Conservation (phyloP, 2,797 vertebrate species). For the Acropternis orthonyx region DNA sequence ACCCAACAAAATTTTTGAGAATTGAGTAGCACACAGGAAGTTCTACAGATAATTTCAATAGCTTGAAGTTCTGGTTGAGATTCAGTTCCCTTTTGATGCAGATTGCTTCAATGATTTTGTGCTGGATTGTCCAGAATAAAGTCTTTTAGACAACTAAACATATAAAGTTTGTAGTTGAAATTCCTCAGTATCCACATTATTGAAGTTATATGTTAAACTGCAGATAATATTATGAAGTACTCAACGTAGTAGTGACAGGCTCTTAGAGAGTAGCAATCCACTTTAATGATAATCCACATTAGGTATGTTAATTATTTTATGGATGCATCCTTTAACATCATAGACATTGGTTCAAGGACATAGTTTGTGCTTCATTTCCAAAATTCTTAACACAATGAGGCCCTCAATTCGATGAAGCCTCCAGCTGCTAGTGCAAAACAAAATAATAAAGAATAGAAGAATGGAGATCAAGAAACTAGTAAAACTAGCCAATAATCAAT, state of each 20-base stretch:
- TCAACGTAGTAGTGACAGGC: background rate
- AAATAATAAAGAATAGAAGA: background rate
- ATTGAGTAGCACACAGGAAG: background rate
- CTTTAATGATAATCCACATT: background rate
- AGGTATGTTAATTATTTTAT: background rate
- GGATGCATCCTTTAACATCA: background rate
- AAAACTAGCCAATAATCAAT: background rate
- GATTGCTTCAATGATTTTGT: background rate
- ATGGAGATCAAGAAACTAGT: background rate
- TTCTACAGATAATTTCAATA: background rate
- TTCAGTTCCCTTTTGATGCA: background rate
- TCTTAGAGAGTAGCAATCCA: background rate
- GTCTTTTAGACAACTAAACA: background rate
- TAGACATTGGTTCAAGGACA: background rate
- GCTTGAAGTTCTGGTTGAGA: background rate
- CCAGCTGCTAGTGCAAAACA: background rate
- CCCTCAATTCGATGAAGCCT: background rate
- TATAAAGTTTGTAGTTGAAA: background rate
- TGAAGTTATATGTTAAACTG: background rate
- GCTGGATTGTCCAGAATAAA: background rate
- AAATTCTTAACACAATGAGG: background rate
- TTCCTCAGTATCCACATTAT: background rate
- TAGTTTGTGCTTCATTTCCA: background rate
- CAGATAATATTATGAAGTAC: background rate
- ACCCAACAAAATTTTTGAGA: background rate